phyloP scores from a whole-genome alignment of 2,888 invertebrate genomes.

The Peribatodes rhomboidaria region DNA sequence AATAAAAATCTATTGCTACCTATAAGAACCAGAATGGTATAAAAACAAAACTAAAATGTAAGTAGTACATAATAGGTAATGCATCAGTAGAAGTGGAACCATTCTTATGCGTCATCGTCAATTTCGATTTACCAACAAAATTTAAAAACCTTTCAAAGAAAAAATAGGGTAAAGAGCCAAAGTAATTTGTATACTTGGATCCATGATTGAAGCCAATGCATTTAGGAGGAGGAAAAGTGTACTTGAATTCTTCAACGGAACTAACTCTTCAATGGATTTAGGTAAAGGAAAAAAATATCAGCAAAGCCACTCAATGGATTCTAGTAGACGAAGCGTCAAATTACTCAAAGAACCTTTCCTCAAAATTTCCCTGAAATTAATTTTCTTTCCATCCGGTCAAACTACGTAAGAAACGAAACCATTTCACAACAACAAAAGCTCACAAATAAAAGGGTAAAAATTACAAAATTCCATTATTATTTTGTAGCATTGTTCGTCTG shows the following conservation, averaged over 20 bases:
- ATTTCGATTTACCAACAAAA: not conserved
- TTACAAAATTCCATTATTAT: conserved; percentile 53
- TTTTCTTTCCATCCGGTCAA: conserved; percentile 15
- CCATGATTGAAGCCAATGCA: no score
- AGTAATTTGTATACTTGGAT: no score
- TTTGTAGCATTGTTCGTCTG: conserved; percentile 56
- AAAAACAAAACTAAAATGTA: not conserved
- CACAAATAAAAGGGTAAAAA: conserved; percentile 43
- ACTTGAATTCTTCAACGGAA: no score
- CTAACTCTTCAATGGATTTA: no score
- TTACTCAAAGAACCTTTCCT: not conserved
- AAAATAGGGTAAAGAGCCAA: no score
- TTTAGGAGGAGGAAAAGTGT: no score
- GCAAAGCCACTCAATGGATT: no score
- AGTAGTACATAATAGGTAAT: no score
- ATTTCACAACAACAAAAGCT: conserved; percentile 39
- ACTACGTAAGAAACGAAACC: conserved; percentile 28
- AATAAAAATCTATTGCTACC: not conserved
- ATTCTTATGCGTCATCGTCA: no score
- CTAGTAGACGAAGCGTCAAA: not conserved
- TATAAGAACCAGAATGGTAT: not conserved
- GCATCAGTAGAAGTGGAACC: no score
- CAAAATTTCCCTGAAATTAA: not conserved
- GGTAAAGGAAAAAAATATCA: no score
- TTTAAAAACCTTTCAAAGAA: no score